Evolutionary conservation across 2,888 invertebrate species (phyloP).

Genomic region (Julus scandinavius): DNA sequence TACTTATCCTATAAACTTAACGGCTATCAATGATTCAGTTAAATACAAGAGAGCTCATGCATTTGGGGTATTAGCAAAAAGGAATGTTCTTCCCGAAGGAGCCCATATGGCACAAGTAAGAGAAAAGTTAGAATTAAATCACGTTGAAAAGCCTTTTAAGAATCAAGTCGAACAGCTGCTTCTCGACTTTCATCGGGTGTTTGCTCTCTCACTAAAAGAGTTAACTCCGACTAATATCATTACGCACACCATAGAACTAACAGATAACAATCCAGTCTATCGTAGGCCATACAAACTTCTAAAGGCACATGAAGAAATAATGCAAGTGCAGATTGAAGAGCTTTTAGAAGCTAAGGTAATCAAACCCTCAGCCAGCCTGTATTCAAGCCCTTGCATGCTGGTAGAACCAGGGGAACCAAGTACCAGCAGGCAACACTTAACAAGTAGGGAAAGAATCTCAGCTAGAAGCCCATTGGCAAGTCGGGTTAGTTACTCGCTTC

Average conservation of each 20-base stretch:
- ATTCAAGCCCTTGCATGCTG: background rate
- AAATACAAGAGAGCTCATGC: background rate
- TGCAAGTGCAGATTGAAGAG: background rate
- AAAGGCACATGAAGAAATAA: background rate
- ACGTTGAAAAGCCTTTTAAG: background rate
- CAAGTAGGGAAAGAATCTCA: background rate
- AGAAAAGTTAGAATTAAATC: background rate
- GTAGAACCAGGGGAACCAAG: conserved; percentile 1
- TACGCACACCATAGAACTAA: background rate
- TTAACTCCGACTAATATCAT: background rate
- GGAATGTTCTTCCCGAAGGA: background rate
- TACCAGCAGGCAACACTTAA: background rate
- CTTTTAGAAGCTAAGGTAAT: background rate
- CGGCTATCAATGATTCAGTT: background rate
- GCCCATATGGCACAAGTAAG: background rate
- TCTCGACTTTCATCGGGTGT: background rate
- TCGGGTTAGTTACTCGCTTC: background rate
- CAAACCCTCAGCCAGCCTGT: background rate
- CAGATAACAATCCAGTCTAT: background rate
- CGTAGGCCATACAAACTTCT: background rate
- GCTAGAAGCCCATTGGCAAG: background rate
- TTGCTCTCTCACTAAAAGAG: background rate
- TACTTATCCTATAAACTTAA: background rate
- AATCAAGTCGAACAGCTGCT: background rate
- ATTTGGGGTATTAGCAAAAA: background rate